A percentile compares a stretch with the other conserved stretches of the same genome.
Conservation (phyloP, 2,113 vertebrate species). For the Hipposideros armiger region DNA sequence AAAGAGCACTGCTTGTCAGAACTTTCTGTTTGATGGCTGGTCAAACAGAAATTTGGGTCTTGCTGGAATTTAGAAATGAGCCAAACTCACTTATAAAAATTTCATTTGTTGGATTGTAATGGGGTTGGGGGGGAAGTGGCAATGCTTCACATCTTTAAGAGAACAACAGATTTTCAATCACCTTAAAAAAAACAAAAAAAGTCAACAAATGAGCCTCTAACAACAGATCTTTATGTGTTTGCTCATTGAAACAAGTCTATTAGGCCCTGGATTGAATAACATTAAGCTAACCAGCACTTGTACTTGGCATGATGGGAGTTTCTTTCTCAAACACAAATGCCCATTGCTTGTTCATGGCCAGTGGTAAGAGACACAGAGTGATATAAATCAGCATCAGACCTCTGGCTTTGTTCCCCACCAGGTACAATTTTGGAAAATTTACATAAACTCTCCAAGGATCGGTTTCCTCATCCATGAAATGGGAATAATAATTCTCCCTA, state of each 20-base stretch:
- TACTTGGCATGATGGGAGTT: not conserved
- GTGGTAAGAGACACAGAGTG: not conserved
- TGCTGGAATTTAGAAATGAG: constrained; percentile 3
- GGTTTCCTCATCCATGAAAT: not conserved
- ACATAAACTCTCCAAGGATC: not conserved
- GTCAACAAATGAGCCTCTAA: not conserved
- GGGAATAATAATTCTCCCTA: not conserved
- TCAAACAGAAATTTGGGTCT: not conserved
- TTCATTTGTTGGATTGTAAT: not conserved
- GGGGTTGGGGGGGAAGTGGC: not conserved
- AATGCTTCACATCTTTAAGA: not conserved
- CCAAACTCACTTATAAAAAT: not conserved
- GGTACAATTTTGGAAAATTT: not conserved
- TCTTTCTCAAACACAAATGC: not conserved
- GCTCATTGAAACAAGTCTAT: not conserved
- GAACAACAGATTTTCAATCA: not conserved
- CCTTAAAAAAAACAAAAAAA: not conserved
- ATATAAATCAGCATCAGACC: not conserved
- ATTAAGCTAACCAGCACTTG: not conserved
- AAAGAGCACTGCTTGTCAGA: not conserved
- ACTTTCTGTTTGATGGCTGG: not conserved
- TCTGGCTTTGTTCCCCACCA: not conserved
- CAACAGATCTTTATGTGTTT: not conserved
- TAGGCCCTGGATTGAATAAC: not conserved
- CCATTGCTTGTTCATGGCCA: not conserved